Evolutionary conservation across 2,113 vertebrate genomes (phyloP).

Genomic region (Ceyx melanurus): DNA sequence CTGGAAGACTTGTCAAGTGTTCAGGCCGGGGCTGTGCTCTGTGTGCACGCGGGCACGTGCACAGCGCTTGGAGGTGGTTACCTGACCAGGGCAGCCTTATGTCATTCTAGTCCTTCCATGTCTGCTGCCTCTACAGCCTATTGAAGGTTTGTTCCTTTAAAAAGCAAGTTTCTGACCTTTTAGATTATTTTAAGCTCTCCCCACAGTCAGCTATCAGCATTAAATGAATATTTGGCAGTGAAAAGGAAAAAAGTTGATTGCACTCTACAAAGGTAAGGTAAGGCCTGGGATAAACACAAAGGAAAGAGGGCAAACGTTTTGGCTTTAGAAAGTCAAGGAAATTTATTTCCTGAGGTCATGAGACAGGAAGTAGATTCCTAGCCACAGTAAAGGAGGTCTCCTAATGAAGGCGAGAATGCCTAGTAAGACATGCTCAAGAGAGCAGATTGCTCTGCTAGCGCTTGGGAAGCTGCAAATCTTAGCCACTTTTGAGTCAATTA

Average conservation of each 20-base stretch:
- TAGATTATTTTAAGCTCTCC: not conserved
- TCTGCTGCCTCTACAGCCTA: conserved; percentile 14
- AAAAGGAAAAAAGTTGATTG: conserved; percentile 53
- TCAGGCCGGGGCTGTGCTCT: conserved; percentile 8
- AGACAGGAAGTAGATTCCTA: conserved; percentile 84
- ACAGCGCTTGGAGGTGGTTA: not conserved
- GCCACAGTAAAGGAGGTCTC: conserved; percentile 76
- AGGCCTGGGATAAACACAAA: conserved; percentile 66
- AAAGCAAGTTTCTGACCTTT: conserved; percentile 8
- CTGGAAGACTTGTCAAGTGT: conserved; percentile 14
- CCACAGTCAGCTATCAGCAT: conserved; percentile 35
- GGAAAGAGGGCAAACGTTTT: conserved; percentile 80
- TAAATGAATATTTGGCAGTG: conserved; percentile 55
- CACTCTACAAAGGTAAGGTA: conserved; percentile 59
- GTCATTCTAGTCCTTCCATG: not conserved
- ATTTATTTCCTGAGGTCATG: conserved; percentile 87
- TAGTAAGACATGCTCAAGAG: conserved; percentile 69
- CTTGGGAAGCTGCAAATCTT: conserved; percentile 63
- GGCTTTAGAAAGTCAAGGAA: conserved; percentile 86
- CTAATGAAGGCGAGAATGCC: conserved; percentile 71
- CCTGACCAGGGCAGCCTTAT: not conserved
- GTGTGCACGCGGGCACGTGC: accelerated
- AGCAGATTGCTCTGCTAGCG: conserved; percentile 58
- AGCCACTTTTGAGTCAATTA: conserved; percentile 65
- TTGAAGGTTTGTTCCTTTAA: not conserved